Conservation (phyloP, 1,140 invertebrate genomes). For the Hesperophylax magnus region DNA sequence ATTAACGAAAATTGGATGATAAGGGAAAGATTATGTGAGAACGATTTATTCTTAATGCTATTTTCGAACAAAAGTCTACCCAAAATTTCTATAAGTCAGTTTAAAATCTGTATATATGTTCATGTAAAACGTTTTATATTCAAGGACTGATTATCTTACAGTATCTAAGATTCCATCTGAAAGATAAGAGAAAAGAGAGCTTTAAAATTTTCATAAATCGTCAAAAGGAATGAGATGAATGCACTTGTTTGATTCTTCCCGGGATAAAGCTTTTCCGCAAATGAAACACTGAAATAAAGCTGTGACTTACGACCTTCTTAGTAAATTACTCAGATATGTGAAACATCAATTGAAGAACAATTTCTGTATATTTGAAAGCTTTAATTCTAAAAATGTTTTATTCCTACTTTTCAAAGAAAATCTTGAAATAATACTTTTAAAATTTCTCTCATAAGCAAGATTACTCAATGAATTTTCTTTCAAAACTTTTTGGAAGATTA, state of each 20-base stretch:
- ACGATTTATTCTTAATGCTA: too few species aligned
- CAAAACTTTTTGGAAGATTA: background rate
- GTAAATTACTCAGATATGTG: background rate
- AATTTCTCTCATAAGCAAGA: too few species aligned
- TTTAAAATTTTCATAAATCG: slow-evolving; percentile 3
- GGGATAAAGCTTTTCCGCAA: background rate
- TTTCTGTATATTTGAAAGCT: background rate
- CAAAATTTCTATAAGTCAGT: too few species aligned
- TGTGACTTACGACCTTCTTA: background rate
- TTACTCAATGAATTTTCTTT: too few species aligned
- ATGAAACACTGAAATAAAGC: slow-evolving; percentile 10
- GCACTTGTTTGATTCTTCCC: slow-evolving; percentile 15
- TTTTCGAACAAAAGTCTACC: too few species aligned
- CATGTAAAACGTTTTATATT: too few species aligned
- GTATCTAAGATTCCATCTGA: background rate
- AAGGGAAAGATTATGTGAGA: too few species aligned
- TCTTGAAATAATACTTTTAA: too few species aligned
- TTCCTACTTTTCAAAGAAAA: too few species aligned
- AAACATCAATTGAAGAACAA: background rate
- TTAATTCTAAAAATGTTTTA: background rate
- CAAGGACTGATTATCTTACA: too few species aligned
- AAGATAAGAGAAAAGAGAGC: slow-evolving; percentile 9
- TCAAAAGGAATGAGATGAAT: slow-evolving; percentile 22
- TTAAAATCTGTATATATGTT: too few species aligned
- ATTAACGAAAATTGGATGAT: too few species aligned